Base-by-base conservation (phyloP, 1,140 invertebrate species). In the Choristoneura fumiferana region DNA sequence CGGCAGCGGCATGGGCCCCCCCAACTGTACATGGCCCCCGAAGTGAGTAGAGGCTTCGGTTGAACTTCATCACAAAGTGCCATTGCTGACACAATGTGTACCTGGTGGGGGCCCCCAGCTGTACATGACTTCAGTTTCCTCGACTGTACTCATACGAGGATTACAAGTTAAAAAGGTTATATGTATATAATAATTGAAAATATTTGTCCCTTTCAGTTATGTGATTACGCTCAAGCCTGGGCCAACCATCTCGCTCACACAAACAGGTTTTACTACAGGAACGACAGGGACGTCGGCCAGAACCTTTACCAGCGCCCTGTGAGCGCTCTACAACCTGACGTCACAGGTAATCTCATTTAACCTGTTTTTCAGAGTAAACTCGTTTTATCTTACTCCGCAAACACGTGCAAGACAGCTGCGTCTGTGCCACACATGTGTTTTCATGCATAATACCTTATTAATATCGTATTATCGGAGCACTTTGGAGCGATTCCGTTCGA, bases 51-150 rank as follows among this genome's bases (percentile, higher is more conserved):
- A n/a, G n/a, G n/a, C n/a, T n/a, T n/a, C n/a, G n/a, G n/a, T n/a
- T n/a, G n/a, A n/a, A n/a, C n/a, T n/a, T n/a, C n/a, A n/a, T n/a
- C n/a, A n/a, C n/a, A n/a, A n/a, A n/a, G n/a, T n/a, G n/a, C n/a
- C n/a, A 95, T 6, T 94, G 94, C 78, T 95, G 94, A 94, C 94
- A 95, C 78, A 95, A 95, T 71, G 93, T 94, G 29, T 95, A 95
- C 83, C 89, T 95, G 17, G 95, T 75, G 91, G 92, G 35, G 93
- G 93, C 1, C 92, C 93, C 0, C 91, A 93, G 22, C 87, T 96
- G 10, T 92, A 92, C 39, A 94, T 95, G 91, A 94, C 93, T n/a
- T n/a, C n/a, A n/a, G n/a, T n/a, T n/a, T n/a, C n/a, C n/a, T n/a
- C n/a, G n/a, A n/a, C n/a, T n/a, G n/a, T n/a, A n/a, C n/a, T n/a